Evolutionary conservation across 2,113 vertebrate species (phyloP), one percentile per base, ranked within the genome.

Genomic region (Grantiella picta): DNA sequence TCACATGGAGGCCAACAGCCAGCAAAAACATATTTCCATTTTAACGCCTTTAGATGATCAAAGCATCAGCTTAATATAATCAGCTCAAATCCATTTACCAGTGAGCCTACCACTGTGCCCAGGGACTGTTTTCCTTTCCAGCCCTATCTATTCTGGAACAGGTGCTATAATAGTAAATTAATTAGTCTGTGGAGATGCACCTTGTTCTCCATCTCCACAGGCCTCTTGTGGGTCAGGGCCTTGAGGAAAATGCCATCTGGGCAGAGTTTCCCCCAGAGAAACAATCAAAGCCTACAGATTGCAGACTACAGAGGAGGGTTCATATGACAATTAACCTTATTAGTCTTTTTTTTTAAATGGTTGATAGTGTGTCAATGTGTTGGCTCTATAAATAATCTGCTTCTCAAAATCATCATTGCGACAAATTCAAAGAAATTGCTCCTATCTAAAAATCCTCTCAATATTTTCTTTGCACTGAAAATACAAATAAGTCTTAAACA

Each of bases 151-250:
- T 99, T 99, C 98, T 98, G 98, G 99, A 99, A 99, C 99, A 99
- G 99, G 99, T 99, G 99, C 99, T 99, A 99, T 99, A 98, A 99
- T 99, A 98, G 99, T 99, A 99, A 99, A 99, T 99, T 99, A 99
- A 99, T 99, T 99, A 99, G 99, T 99, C 98, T 98, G 98, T 98
- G 98, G 98, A 99, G 98, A 99, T 99, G 99, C 98, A 98, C 99
- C 98, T 99, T 99, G 99, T 99, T 99, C 99, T 98, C 98, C 95
- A 98, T 98, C 98, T 98, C 98, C 97, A 96, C 98, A 98, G 98
- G 99, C 98, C 98, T 98, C 97, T 98, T 98, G 98, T 98, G 98
- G 98, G 98, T 99, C 98, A 98, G 97, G 98, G 98, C 98, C 98
- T 98, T 97, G 93, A 98, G 98, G 98, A 99, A 99, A 99, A 99